These are phyloP conservation scores for Osedax fenrisi DNA, from an alignment of 2,888 invertebrate species.

Conservation along the genomic window DNA sequence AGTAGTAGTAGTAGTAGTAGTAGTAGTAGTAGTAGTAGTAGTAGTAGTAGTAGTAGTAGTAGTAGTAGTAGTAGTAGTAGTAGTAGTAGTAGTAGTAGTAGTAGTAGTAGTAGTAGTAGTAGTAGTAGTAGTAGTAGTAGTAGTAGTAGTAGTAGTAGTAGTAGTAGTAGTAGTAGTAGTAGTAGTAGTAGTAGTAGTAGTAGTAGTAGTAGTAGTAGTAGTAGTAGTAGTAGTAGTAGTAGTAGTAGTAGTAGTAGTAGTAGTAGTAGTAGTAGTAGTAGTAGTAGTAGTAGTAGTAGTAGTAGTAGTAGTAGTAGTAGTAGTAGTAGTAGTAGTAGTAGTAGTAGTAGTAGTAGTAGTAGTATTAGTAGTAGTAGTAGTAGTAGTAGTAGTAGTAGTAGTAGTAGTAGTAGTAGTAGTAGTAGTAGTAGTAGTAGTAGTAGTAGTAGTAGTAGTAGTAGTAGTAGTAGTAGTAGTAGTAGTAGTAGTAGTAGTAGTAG, in stretches of 20 bases:
- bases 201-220: neutral
- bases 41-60: neutral
- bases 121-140: neutral
- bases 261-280: neutral
- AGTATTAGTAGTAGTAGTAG: neutral
- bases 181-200: neutral
- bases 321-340: neutral
- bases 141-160: neutral
- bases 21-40: neutral
- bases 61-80: neutral
- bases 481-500: neutral
- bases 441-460: neutral
- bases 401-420: neutral
- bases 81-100: neutral
- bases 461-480: neutral
- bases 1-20: neutral
- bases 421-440: neutral
- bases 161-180: neutral
- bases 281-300: neutral
- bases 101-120: neutral
- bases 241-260: neutral
- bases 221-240: neutral
- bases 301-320: neutral
- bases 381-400: neutral
- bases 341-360: neutral